Percentiles rank a stretch among this genome's conserved stretches.
Evolutionary conservation across 2,888 invertebrate genomes (phyloP).

Genomic region (Liopterus haemorrhoidalis): DNA sequence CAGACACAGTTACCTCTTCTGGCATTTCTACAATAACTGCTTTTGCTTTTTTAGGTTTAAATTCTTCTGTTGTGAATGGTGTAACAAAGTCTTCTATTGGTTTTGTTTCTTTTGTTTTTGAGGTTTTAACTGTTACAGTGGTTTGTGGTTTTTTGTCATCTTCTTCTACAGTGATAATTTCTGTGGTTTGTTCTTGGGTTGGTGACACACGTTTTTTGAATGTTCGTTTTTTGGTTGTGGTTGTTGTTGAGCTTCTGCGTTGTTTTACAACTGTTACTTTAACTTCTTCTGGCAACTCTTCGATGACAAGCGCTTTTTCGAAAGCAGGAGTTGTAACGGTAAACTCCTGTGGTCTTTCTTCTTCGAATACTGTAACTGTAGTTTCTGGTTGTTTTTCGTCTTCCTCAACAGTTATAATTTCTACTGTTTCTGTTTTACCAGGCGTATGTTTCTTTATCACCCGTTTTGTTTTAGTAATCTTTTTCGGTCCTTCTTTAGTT

Average conservation of each 20-base stretch:
- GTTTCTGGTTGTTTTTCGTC: conserved; percentile 33
- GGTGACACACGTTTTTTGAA: conserved; percentile 35
- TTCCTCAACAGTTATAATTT: conserved; percentile 39
- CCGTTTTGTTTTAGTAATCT: conserved; percentile 41
- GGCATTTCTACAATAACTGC: conserved; percentile 23
- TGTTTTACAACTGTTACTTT: conserved; percentile 38
- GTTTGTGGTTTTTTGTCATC: conserved; percentile 39
- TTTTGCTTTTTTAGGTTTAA: conserved; percentile 13
- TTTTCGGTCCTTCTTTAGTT: conserved; percentile 31
- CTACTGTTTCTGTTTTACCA: conserved; percentile 42
- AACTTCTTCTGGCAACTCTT: conserved; percentile 41
- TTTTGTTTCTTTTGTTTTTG: conserved; percentile 32
- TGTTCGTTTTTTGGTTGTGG: conserved; percentile 35
- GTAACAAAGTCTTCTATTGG: conserved; percentile 24
- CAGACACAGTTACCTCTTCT: conserved; percentile 32
- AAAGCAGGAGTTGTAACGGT: conserved; percentile 24
- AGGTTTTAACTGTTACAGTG: conserved; percentile 37
- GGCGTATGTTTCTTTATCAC: conserved; percentile 43
- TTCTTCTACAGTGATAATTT: conserved; percentile 42
- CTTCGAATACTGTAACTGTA: conserved; percentile 37
- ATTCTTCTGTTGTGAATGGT: conserved; percentile 31
- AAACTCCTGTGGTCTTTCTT: conserved; percentile 36
- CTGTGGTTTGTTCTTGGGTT: conserved; percentile 42
- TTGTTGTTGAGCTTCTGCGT: conserved; percentile 3
- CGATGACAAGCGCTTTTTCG: conserved; percentile 36